Evolutionary conservation across 1,140 invertebrate species (phyloP), one percentile per base, ranked within the genome.

Genomic region (Kradibia gibbosae): DNA sequence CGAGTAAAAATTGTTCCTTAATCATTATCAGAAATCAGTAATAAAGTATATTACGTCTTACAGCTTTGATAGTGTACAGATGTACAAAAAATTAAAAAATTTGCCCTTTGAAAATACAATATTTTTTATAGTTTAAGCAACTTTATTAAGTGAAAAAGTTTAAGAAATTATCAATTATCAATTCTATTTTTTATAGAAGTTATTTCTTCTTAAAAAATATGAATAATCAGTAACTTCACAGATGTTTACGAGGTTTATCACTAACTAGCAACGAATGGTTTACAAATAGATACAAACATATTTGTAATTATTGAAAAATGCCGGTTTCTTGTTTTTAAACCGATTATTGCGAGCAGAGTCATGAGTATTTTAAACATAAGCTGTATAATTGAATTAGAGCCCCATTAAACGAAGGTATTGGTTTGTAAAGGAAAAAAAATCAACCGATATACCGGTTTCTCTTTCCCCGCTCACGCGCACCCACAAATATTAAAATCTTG

Each of bases 341-440:
- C 15, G 22, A 3, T 36, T 20, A 20, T 65, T 65, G 36, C 15
- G 15, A 20, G 7, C 8, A 34, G 39, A 67, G 20, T 8, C 39
- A 39, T 10, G 34, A n/a, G 34, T 39, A 67, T 39, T 67, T 36
- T 65, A 65, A 39, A 39, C 11, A 39, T n/a, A 67, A 67, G 3
- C 62, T 39, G 62, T 39, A 67, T 39, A 67, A 67, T 67, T 67
- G 62, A 67, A 67, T 67, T 67, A 67, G 62, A 39, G 34, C 20
- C 5, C 34, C 34, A 36, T 67, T 67, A 67, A 67, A 39, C 17
- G 62, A 67, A 67, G 62, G 28, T 67, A 67, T 36, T 3, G 34
- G 39, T 67, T 67, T 67, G 22, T 39, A 67, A 67, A n/a, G 34
- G 36, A 8, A 67, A 67, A 8, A 10, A 39, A 39, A 39, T 8